Evolutionary conservation across 2,888 invertebrate genomes (phyloP).

Genomic region (Volucella inflata): DNA sequence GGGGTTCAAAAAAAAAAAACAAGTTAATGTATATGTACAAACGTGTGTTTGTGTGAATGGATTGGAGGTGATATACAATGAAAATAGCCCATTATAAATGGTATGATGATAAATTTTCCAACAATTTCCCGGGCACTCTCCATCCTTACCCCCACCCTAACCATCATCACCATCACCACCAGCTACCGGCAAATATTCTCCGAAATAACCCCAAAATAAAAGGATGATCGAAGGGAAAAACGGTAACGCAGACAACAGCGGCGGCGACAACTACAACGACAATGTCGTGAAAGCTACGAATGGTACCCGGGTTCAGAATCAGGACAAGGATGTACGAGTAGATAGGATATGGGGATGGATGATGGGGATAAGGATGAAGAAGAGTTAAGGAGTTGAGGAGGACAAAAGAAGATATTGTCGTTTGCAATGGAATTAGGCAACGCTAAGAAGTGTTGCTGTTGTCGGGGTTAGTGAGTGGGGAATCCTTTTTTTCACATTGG

Average conservation of each 20-base stretch:
- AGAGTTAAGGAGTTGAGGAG: neutral
- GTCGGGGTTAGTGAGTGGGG: neutral
- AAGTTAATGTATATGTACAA: slow-evolving; percentile 5
- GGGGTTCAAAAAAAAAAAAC: neutral
- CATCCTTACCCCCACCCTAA: neutral
- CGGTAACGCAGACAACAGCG: slow-evolving; percentile 6
- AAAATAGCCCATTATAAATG: slow-evolving; percentile 54
- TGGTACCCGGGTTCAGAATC: too few species aligned
- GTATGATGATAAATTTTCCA: slow-evolving; percentile 55
- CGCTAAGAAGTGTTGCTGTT: slow-evolving; percentile 29
- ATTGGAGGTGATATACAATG: slow-evolving; percentile 56
- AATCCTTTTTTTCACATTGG: slow-evolving; percentile 19
- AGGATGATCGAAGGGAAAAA: slow-evolving; percentile 20
- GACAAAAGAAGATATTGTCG: slow-evolving; percentile 44
- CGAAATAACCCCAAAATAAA: slow-evolving; percentile 15
- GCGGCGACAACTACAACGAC: slow-evolving; percentile 1
- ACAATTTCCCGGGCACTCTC: slow-evolving; percentile 49
- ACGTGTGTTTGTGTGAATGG: slow-evolving; percentile 34
- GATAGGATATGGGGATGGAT: too few species aligned
- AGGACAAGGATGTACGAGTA: too few species aligned
- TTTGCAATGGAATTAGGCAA: slow-evolving; percentile 39
- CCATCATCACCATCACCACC: slow-evolving; percentile 5
- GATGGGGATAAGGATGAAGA: neutral
- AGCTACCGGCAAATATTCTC: too few species aligned
- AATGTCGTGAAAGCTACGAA: too few species aligned